phyloP scores from a whole-genome alignment of 2,113 vertebrate genomes.

The Enhydra lutris region DNA sequence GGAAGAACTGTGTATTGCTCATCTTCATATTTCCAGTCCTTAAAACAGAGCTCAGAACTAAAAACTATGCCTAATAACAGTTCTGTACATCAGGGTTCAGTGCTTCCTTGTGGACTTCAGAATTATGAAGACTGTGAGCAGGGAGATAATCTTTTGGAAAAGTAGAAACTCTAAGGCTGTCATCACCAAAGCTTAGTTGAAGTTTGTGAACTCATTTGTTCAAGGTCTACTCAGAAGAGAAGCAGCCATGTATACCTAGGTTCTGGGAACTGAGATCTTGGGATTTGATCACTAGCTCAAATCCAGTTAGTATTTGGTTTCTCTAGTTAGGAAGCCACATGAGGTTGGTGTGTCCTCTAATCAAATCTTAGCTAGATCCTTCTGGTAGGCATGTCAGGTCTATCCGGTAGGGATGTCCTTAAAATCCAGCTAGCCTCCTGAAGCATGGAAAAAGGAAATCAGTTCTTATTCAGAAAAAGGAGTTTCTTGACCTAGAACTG shows the following conservation, averaged over 20 bases:
- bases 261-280: not conserved
- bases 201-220: not conserved
- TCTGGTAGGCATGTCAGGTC: not conserved
- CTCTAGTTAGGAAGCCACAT: not conserved
- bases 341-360: not conserved
- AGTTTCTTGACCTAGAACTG: not conserved
- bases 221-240: not conserved
- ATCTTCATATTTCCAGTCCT: not conserved
- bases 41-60: not conserved
- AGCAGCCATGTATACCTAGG: not conserved
- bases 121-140: not conserved
- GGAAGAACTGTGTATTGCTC: not conserved
- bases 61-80: not conserved
- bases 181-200: not conserved
- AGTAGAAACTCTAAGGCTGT: not conserved
- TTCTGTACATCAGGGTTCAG: not conserved
- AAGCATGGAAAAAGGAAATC: not conserved
- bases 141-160: not conserved
- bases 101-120: not conserved
- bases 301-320: not conserved
- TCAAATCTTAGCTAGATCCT: not conserved
- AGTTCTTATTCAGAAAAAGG: not conserved
- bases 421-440: not conserved
- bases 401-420: not conserved
- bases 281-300: not conserved